phyloP scores from a whole-genome alignment of 2,113 vertebrate genomes.

The Xenopus laevis region DNA sequence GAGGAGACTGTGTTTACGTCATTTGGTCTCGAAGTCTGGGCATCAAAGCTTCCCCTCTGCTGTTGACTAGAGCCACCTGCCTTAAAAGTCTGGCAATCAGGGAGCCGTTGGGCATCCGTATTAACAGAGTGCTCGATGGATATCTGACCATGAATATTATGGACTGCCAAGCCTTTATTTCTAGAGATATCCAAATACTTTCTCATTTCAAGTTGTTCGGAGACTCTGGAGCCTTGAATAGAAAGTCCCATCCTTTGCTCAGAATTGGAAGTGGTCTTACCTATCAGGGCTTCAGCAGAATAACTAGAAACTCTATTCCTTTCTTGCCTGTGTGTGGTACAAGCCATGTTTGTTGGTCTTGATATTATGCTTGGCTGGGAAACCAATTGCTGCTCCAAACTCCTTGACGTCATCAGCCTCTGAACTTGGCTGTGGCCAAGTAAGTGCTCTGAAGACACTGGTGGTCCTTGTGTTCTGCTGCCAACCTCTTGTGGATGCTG shows the following conservation, averaged over 20 bases:
- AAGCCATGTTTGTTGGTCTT: conserved; percentile 81
- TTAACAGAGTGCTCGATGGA: conserved; percentile 72
- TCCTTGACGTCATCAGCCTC: conserved; percentile 85
- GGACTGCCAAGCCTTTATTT: conserved; percentile 77
- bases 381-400: conserved; percentile 88
- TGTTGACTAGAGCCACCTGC: conserved; percentile 68
- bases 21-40: conserved; percentile 82
- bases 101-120: conserved; percentile 77
- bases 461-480: conserved; percentile 68
- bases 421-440: conserved; percentile 80
- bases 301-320: conserved; percentile 94
- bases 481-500: conserved; percentile 73
- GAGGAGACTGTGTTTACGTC: conserved; percentile 79
- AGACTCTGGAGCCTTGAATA: conserved; percentile 75
- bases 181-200: conserved; percentile 85
- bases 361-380: conserved; percentile 83
- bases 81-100: conserved; percentile 90
- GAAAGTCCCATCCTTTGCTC: conserved; percentile 87
- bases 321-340: conserved; percentile 85
- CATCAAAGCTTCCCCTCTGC: conserved; percentile 72
- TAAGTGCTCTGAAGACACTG: conserved; percentile 62
- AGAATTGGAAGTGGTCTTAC: conserved; percentile 81
- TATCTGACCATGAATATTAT: conserved; percentile 81
- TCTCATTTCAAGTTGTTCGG: conserved; percentile 88
- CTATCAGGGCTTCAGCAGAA: conserved; percentile 94